A percentile compares a stretch with the other conserved stretches of the same genome.
Conservation (phyloP, 2,113 vertebrate species). For the Toxotes chatareus region DNA sequence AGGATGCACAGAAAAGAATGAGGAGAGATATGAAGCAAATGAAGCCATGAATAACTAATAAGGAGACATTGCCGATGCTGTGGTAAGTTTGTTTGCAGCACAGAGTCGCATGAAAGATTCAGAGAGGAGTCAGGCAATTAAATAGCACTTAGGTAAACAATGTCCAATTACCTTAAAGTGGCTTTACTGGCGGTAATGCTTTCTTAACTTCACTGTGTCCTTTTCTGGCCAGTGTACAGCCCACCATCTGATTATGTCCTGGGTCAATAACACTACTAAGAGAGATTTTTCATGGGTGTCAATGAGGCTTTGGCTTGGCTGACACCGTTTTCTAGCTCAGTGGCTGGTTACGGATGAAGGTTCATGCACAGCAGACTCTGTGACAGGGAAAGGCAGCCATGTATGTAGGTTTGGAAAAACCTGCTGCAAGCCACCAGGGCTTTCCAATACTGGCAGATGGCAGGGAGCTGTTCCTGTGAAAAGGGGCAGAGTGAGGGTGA, state of each 20-base stretch:
- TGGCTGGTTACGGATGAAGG: conserved; percentile 64
- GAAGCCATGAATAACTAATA: conserved; percentile 71
- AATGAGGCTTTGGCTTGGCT: conserved; percentile 64
- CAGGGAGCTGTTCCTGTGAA: conserved; percentile 68
- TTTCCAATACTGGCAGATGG: conserved; percentile 83
- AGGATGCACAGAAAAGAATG: conserved; percentile 35
- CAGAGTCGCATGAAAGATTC: conserved; percentile 67
- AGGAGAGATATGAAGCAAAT: conserved; percentile 61
- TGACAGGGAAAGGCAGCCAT: conserved; percentile 76
- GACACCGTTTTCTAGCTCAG: conserved; percentile 62
- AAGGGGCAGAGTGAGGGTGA: conserved; percentile 45
- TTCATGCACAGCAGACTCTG: conserved; percentile 75
- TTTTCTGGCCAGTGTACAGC: conserved; percentile 40
- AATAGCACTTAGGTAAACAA: conserved; percentile 72
- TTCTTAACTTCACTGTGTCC: conserved; percentile 58
- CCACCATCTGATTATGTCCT: conserved; percentile 64
- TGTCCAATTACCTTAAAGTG: conserved; percentile 57
- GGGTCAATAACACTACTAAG: conserved; percentile 65
- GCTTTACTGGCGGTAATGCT: conserved; percentile 47
- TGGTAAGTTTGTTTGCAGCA: conserved; percentile 55
- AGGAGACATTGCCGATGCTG: conserved; percentile 38
- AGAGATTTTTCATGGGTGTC: conserved; percentile 76
- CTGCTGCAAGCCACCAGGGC: conserved; percentile 72
- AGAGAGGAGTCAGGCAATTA: conserved; percentile 64
- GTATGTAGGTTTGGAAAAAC: conserved; percentile 72